Base-by-base conservation (phyloP, 2,113 vertebrate genomes). In the Perca schrenkii region DNA sequence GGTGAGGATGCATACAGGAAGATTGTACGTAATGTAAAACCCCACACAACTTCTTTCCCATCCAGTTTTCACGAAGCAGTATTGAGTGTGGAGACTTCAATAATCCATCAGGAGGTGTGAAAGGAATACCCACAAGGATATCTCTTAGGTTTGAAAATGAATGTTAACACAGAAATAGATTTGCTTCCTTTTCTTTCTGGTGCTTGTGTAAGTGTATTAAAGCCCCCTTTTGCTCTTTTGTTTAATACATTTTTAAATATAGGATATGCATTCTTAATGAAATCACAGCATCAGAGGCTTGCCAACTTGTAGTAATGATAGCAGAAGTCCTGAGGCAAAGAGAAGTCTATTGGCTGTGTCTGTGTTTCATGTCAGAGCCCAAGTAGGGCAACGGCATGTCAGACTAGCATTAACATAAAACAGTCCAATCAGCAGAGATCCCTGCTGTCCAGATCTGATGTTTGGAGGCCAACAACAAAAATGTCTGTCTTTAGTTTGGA, bases 391-490 rank as follows among this genome's bases (percentile, higher is more conserved):
- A 34, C 68, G 62, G 71, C 61, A 31, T 78, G 80, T 72, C 69
- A 52, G 40, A 43, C 56, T 61, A 43, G 62, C 50, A 50, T 76
- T 16, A 64, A 58, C 69, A 75, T 64, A n/a, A 72, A 78, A 28
- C 49, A 14, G 0, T 46, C 63, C 53, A 78, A 66, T 83, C 68
- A 49, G 64, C 54, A 50, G 57, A 46, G 78, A 79, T 60, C 77
- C 81, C 63, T n/a, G 56, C 81, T 56, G 78, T 77, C 77, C 71
- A 76, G 62, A 75, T 73, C 67, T 66, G 62, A 80, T n/a, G 7
- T 58, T 47, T 77, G 52, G 63, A 52, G 49, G 34, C 36, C 40
- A 66, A 87, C 57, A 73, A 74, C 50, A 81, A 74, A 66, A 54
- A 40, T 64, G 40, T 40, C 1, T 47, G 16, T 46, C 25, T 40